phyloP scores from a whole-genome alignment of 2,797 vertebrate genomes.

The Loriculus beryllinus region DNA sequence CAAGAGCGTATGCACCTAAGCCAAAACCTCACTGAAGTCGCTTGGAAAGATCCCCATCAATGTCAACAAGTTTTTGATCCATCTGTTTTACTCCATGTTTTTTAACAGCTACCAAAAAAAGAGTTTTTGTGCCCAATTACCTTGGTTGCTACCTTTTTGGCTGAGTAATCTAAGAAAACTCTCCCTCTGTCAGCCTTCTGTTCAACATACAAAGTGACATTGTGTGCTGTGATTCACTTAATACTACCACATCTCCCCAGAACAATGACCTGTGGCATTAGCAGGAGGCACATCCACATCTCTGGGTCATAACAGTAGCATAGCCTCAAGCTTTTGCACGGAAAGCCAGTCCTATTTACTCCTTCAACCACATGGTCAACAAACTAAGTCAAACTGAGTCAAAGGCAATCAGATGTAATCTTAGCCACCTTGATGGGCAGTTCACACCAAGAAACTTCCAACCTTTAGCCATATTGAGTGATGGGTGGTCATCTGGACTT shows the following conservation, averaged over 20 bases:
- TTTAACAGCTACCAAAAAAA: not conserved
- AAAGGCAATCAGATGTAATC: not conserved
- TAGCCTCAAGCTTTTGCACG: not conserved
- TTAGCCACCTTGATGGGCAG: not conserved
- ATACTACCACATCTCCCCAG: not conserved
- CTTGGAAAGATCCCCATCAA: slow-evolving; percentile 37
- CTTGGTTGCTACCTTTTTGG: slow-evolving; percentile 17
- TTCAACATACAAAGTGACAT: not conserved
- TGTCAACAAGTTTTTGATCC: slow-evolving; percentile 25
- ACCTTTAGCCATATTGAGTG: not conserved
- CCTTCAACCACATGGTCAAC: not conserved
- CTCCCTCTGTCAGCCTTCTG: slow-evolving; percentile 8
- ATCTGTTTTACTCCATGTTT: slow-evolving; percentile 32
- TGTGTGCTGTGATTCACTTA: not conserved
- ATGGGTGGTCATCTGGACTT: not conserved
- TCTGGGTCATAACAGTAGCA: not conserved
- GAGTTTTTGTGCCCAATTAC: not conserved
- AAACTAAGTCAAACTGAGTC: rapidly evolving
- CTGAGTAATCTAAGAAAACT: not conserved
- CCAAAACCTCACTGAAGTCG: not conserved
- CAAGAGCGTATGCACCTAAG: not conserved
- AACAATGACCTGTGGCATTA: rapidly evolving
- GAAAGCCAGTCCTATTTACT: not conserved
- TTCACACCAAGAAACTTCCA: not conserved
- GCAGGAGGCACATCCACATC: not conserved